Conservation (phyloP, 1,140 invertebrate species). For the Arctopsyche grandis region DNA sequence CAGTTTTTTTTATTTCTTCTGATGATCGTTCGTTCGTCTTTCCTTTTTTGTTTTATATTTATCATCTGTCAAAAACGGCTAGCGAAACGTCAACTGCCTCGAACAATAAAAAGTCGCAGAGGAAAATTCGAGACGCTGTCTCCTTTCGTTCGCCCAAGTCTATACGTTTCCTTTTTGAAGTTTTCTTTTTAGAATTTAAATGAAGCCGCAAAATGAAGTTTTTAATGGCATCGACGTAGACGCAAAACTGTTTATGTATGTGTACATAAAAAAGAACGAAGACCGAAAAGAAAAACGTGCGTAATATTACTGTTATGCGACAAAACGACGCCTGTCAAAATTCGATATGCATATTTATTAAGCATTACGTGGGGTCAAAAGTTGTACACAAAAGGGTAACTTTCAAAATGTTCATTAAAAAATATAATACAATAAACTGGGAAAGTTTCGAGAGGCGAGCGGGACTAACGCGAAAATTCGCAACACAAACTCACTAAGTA, state of each 20-base stretch:
- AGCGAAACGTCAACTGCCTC: neutral
- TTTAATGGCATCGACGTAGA: neutral
- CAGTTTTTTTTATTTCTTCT: neutral
- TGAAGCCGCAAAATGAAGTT: slow-evolving; percentile 6
- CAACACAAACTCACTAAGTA: neutral
- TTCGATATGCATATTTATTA: slow-evolving; percentile 1
- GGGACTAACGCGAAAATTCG: neutral
- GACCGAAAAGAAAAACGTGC: too few relatives aligned
- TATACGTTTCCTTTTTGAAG: neutral
- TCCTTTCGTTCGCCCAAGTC: neutral
- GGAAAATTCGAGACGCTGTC: neutral
- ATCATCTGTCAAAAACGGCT: slow-evolving; percentile 23
- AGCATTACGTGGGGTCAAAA: neutral
- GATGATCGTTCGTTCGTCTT: neutral
- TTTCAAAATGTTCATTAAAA: slow-evolving; percentile 2
- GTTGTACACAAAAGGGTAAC: neutral
- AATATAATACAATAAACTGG: neutral
- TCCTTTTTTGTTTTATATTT: neutral
- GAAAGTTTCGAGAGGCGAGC: neutral
- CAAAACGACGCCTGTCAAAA: neutral
- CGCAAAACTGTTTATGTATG: too few relatives aligned
- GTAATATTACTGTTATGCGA: too few relatives aligned
- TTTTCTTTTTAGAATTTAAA: neutral
- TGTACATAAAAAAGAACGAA: too few relatives aligned
- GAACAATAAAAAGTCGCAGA: neutral